Conservation (phyloP, 2,797 vertebrate species). For the Chaetodon trifasciatus region DNA sequence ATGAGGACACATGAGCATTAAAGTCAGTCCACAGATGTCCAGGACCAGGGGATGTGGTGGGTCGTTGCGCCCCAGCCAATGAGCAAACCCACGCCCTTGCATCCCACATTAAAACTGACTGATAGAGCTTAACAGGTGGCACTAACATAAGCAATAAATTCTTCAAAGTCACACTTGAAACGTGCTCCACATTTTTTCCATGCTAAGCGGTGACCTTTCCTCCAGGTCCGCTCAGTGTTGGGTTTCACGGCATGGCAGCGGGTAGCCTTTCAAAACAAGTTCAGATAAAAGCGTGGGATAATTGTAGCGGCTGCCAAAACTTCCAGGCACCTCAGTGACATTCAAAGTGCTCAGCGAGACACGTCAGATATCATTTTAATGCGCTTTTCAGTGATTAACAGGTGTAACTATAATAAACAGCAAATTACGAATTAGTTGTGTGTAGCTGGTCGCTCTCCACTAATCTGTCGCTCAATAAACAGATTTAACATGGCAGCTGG, state of each 20-base stretch:
- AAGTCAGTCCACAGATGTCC: no score
- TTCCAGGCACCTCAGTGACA: background rate
- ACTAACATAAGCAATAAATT: slow-evolving; percentile 36
- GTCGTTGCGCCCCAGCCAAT: no score
- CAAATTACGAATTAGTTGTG: background rate
- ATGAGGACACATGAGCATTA: no score
- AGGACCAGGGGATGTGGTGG: no score
- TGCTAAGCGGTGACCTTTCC: slow-evolving; percentile 55
- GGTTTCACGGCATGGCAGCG: slow-evolving; percentile 49
- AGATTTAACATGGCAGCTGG: background rate
- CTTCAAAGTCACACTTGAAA: slow-evolving; percentile 46
- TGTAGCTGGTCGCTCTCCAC: background rate
- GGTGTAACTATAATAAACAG: background rate
- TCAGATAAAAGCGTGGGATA: slow-evolving; percentile 29
- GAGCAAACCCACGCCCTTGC: no score
- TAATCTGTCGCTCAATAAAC: background rate
- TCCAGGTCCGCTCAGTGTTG: slow-evolving; percentile 22
- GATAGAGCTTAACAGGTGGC: slow-evolving; percentile 42
- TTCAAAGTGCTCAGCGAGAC: background rate
- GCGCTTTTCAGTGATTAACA: background rate
- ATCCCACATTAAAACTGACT: background rate
- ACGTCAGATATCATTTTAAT: background rate
- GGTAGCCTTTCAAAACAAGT: slow-evolving; percentile 42
- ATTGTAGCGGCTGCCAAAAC: slow-evolving; percentile 19
- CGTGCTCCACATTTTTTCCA: slow-evolving; percentile 46